Evolutionary conservation across 2,888 invertebrate species (phyloP).

Genomic region (Beris morrisii): DNA sequence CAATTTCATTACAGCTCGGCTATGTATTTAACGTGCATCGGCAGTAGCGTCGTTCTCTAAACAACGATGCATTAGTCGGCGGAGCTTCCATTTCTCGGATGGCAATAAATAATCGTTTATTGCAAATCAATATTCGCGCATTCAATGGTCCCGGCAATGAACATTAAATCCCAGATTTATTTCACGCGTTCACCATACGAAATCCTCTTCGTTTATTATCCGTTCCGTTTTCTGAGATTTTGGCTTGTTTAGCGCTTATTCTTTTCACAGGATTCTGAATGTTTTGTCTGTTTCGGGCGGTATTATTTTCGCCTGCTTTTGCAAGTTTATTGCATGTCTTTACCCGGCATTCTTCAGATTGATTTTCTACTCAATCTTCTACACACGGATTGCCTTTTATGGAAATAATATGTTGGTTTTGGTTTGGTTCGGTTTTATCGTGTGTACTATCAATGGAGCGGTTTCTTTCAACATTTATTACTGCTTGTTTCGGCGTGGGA

Average conservation of each 20-base stretch:
- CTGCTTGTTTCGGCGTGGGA: too few relatives aligned
- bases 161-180: constrained; percentile 12
- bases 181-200: neutral
- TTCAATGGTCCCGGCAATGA: constrained; percentile 14
- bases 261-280: neutral
- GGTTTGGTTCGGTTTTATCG: too few relatives aligned
- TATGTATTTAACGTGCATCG: neutral
- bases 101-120: constrained; percentile 30
- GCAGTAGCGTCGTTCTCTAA: neutral
- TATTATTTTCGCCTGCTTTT: neutral
- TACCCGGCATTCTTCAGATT: too few relatives aligned
- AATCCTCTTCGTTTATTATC: neutral
- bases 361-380: too few relatives aligned
- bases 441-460: too few relatives aligned
- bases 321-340: constrained; percentile 4
- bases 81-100: neutral
- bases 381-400: too few relatives aligned
- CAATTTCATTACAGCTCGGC: neutral
- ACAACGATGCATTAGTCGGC: neutral
- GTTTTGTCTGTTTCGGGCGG: neutral
- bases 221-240: neutral
- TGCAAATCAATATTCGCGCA: constrained; percentile 28
- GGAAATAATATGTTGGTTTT: too few relatives aligned
- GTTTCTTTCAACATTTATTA: too few relatives aligned
- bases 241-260: neutral